Base-by-base conservation (phyloP, 2,797 vertebrate genomes). In the Valencia hispanica region DNA sequence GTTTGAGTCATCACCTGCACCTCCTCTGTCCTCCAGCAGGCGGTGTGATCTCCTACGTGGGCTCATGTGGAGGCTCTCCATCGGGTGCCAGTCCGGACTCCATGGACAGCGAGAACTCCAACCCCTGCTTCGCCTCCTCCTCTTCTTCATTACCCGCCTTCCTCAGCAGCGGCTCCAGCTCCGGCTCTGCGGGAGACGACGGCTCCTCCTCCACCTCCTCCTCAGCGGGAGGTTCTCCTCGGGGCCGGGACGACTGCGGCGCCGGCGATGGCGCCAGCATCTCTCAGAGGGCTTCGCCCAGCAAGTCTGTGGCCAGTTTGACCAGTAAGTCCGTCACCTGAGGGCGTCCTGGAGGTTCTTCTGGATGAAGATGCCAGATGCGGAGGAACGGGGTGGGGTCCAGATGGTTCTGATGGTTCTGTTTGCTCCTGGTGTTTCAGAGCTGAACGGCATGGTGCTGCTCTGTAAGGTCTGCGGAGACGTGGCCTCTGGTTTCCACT, bases 401-500 rank as follows among this genome's bases (percentile, higher is more conserved):
- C n/a, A n/a, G n/a, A n/a, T n/a, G n/a, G n/a, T n/a, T n/a, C n/a
- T n/a, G n/a, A n/a, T n/a, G n/a, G n/a, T n/a, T n/a, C n/a, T n/a
- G n/a, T n/a, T n/a, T n/a, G n/a, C n/a, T n/a, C n/a, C n/a, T n/a
- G n/a, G n/a, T n/a, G 65, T 83, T 68, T 18, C 94, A 98, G 97
- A 97, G 89, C 96, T 98, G 83, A 97, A 95, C 81, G 96, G 97
- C 82, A 96, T 97, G 96, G 95, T 97, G 88, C 93, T 98, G 39
- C 94, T 98, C 68, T 98, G 97, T 93, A 97, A 97, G 94, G 97
- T 98, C 1, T 87, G 85, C 18, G 75, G 85, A 0, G 85, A 87
- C 51, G 80, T 83, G 11, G 98, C 98, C 79, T 99, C 97, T 0
- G 98, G 98, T 80, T 99, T 97, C 93, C 98, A 99, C 90, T 99